Percentiles rank a stretch among this genome's conserved stretches.
Evolutionary conservation across 1,140 invertebrate species (phyloP).

Genomic region (Trichoplusia ni): DNA sequence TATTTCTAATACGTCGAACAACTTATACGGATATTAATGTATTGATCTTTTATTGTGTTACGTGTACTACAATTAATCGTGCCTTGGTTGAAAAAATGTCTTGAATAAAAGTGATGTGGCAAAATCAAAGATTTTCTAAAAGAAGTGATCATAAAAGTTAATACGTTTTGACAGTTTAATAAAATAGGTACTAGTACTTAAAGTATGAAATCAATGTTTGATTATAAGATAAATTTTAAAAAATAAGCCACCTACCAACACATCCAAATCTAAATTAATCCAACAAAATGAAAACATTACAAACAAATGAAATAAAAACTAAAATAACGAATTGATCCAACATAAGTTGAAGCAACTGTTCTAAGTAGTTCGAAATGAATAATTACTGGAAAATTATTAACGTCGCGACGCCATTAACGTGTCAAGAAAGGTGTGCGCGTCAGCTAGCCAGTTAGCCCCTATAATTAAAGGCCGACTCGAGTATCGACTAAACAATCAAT

Average conservation of each 20-base stretch:
- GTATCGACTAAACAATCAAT: conserved; percentile 78
- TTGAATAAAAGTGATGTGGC: too few relatives aligned
- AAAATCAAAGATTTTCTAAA: too few relatives aligned
- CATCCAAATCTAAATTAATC: not conserved
- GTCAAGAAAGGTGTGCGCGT: conserved; percentile 72
- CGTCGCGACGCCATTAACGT: conserved; percentile 68
- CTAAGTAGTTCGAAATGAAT: conserved; percentile 71
- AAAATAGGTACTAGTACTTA: too few relatives aligned
- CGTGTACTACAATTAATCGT: too few relatives aligned
- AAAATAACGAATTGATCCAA: conserved; percentile 60
- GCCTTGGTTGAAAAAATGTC: too few relatives aligned
- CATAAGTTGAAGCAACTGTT: conserved; percentile 59
- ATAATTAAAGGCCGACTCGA: conserved; percentile 73
- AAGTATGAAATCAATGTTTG: too few relatives aligned
- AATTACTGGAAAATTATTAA: conserved; percentile 73
- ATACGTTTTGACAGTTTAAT: too few relatives aligned
- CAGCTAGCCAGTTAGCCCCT: conserved; percentile 71
- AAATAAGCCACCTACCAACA: not conserved
- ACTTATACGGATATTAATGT: too few relatives aligned
- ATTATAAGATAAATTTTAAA: too few relatives aligned
- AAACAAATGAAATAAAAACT: conserved; percentile 44
- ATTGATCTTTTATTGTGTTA: too few relatives aligned
- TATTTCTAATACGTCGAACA: too few relatives aligned
- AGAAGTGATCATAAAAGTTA: too few relatives aligned
- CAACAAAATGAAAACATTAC: conserved; percentile 9